These are phyloP conservation scores for Cyrtonyx montezumae DNA, from an alignment of 2,113 vertebrate species.

Conservation along the genomic window DNA sequence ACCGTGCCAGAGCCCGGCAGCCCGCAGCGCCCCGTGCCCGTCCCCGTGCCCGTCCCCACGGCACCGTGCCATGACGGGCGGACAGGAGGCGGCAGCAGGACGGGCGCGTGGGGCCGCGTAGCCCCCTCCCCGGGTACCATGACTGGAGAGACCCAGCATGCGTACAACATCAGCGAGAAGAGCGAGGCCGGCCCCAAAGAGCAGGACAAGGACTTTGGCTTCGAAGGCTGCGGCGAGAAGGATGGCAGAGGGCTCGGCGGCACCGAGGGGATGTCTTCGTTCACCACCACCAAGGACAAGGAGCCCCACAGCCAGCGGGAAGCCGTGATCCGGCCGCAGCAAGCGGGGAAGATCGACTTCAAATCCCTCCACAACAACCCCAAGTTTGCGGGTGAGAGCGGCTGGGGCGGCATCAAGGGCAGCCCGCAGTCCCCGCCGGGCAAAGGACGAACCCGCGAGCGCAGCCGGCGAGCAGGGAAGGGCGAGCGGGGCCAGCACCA, in stretches of 20 bases:
- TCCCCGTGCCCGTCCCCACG: conserved; percentile 12
- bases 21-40: not conserved
- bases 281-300: conserved; percentile 76
- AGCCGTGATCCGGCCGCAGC: conserved; percentile 88
- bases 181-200: conserved; percentile 80
- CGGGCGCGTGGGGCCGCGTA: conserved; percentile 76
- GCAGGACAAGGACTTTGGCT: conserved; percentile 78
- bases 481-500: conserved; percentile 85
- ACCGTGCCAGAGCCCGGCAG: not conserved
- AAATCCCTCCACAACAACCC: conserved; percentile 84
- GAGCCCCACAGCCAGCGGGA: conserved; percentile 87
- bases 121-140: conserved; percentile 76
- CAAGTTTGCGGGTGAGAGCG: conserved; percentile 79
- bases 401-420: conserved; percentile 83
- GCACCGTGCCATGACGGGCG: conserved; percentile 78
- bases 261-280: conserved; percentile 67
- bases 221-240: conserved; percentile 82
- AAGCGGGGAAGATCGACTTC: conserved; percentile 87
- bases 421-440: conserved; percentile 82
- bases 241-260: conserved; percentile 33
- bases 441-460: conserved; percentile 82
- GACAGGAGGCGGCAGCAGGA: conserved; percentile 72
- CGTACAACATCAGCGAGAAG: conserved; percentile 79
- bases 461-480: conserved; percentile 79
- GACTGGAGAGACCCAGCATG: conserved; percentile 91